Evolutionary conservation across 2,113 vertebrate species (phyloP), one percentile per base, ranked within the genome.

Genomic region (Furnarius figulus): DNA sequence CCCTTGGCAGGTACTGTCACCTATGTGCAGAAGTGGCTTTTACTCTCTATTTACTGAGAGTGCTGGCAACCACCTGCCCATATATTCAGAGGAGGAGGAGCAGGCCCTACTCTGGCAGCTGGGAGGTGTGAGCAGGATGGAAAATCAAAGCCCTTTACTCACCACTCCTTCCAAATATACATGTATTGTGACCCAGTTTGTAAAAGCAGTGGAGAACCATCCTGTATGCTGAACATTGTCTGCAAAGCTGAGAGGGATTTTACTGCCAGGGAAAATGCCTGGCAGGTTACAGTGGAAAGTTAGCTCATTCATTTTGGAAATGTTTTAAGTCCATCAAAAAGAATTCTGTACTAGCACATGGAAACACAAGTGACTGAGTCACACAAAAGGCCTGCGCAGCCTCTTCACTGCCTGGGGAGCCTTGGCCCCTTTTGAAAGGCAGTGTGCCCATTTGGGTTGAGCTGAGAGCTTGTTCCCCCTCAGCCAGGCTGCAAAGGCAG

Each of bases 201-300:
- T 35, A 65, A 68, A 52, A 74, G n/a, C 62, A 65, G 1, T 16
- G 40, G 66, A 79, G 66, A 85, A 5, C 53, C 53, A 37, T 56
- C 37, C 53, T 61, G 66, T 70, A 49, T 68, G 70, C 37, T 56
- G 52, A 31, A 52, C 9, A 4, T 40, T 67, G 61, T 62, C 86
- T 82, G 52, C 62, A 81, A 40, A 73, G 37, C 81, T 79, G 53
- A 70, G 84, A 53, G 53, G 28, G 58, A 49, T 70, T 85, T 80
- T 79, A 40, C 76, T 93, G 72, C 68, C 89, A 89, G 65, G 42
- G 80, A 87, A 86, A 90, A 71, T 37, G 83, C 31, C 80, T 93
- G 93, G 80, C 81, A 72, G 56, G 58, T 78, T 79, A 19, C 44
- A 59, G 67, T 27, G 89, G 82, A 92, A 89, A 83, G 79, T 91